Evolutionary conservation across 2,797 vertebrate genomes (phyloP).

Genomic region (Ctenopoma multispine): DNA sequence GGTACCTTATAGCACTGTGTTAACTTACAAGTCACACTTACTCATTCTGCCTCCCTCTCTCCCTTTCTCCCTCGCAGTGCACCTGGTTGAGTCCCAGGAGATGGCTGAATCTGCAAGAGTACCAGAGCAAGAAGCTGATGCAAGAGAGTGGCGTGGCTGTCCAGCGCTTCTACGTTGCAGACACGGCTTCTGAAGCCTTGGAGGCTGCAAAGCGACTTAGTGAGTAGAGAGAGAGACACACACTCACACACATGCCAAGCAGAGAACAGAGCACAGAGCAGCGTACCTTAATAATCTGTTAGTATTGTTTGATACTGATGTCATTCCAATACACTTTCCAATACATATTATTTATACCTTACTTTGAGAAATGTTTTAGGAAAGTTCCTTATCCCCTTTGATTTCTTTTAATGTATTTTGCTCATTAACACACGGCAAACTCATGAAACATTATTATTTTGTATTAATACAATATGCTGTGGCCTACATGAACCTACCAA

Average conservation of each 20-base stretch:
- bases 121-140: slow-evolving; percentile 99
- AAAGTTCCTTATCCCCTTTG: no score
- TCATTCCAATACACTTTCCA: slow-evolving; percentile 1
- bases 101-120: slow-evolving; percentile 99
- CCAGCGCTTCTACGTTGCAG: slow-evolving; percentile 95
- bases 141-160: slow-evolving; percentile 95
- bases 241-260: not conserved
- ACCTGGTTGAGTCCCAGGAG: slow-evolving; percentile 87
- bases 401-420: no score
- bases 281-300: no score
- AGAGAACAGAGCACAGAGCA: not conserved
- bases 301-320: not conserved
- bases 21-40: slow-evolving; percentile 28
- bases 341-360: no score
- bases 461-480: not conserved
- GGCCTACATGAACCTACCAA: not conserved
- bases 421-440: not conserved
- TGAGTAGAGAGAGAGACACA: slow-evolving; percentile 82
- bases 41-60: not conserved
- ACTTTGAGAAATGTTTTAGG: not conserved
- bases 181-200: slow-evolving; percentile 90
- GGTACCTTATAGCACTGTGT: slow-evolving; percentile 4
- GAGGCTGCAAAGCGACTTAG: slow-evolving; percentile 95
- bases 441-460: not conserved
- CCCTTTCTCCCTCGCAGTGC: slow-evolving; percentile 71